phyloP scores from a whole-genome alignment of 1,140 invertebrate species.

The Lordiphosa clarofinis region DNA sequence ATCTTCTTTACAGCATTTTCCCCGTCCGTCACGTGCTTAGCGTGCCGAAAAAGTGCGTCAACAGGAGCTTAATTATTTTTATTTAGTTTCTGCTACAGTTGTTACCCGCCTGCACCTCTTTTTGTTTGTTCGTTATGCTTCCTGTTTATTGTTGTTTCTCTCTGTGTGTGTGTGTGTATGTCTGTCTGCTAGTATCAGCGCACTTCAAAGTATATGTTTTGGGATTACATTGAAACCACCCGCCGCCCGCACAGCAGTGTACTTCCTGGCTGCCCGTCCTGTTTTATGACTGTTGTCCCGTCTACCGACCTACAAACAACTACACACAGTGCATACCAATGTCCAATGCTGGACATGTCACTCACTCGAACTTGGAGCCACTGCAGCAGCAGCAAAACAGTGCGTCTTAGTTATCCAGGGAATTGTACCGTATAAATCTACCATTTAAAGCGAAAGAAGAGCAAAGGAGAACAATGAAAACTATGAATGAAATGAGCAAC shows the following conservation, averaged over 20 bases:
- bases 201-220: constrained; percentile 15
- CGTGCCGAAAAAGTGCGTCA: constrained; percentile 73
- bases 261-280: neutral
- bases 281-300: constrained; percentile 6
- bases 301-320: constrained; percentile 1
- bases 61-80: constrained; percentile 76
- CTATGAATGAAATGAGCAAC: constrained; percentile 21
- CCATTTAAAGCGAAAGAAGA: constrained; percentile 20
- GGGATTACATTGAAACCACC: constrained; percentile 8
- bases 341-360: constrained; percentile 14
- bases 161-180: neutral
- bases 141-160: constrained; percentile 57
- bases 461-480: constrained; percentile 19
- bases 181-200: constrained; percentile 3
- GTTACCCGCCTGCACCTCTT: constrained; percentile 21
- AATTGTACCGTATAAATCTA: constrained; percentile 16
- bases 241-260: constrained; percentile 1
- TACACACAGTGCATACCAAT: constrained; percentile 5
- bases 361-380: constrained; percentile 14
- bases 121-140: constrained; percentile 52
- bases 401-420: constrained; percentile 9
- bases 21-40: constrained; percentile 54
- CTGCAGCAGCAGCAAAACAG: constrained; percentile 9
- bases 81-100: constrained; percentile 56
- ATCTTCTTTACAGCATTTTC: constrained; percentile 1